Base-by-base conservation (phyloP, 2,797 vertebrate genomes). In the Mus spretus region DNA sequence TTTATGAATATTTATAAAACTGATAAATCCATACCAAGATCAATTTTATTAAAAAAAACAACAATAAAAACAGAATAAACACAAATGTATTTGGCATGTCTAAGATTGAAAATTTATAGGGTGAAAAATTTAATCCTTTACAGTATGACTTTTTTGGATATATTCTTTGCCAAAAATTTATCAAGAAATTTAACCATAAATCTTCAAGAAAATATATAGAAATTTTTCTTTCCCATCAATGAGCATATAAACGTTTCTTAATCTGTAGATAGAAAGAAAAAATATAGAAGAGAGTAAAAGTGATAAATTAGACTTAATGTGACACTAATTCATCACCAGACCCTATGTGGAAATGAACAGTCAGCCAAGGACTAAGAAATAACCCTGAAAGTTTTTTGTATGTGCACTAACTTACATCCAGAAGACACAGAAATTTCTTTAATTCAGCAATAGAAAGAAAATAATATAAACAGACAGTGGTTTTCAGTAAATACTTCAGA, bases 1-100 rank as follows among this genome's bases (percentile, higher is more conserved):
- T 65, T 84, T 93, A 34, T 84, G 20, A 77, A 95, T 44, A 74
- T 72, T 82, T 70, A 63, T 79, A 26, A 91, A 65, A 59, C 37
- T 74, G 26, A 63, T 67, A 88, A 84, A 67, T 59, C 55, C 17
- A 80, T 24, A 87, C 34, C 13, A 82, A 50, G 28, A 81, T 40
- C 67, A 37, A 78, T 47, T 67, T 87, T 77, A 13, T 26, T 13
- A 31, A 65, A 28, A 67, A 28, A 14, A 57, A 34, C 13, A 50
- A 67, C 4, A 14, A 40, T 40, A 57, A n/a, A n/a, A 24, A 50
- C 55, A 63, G 77, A 31, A 61, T 37, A 11, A 63, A 70, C 22
- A 93, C 17, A 80, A 89, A 89, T 55, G 50, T 13, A 26, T 47
- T 24, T 74, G 13, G 22, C n/a, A 63, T 17, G 4, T 28, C 61